Percentiles rank a stretch among this genome's conserved stretches.
These are phyloP conservation scores for Rutpela maculata DNA, from an alignment of 2,888 invertebrate species.

Conservation along the genomic window DNA sequence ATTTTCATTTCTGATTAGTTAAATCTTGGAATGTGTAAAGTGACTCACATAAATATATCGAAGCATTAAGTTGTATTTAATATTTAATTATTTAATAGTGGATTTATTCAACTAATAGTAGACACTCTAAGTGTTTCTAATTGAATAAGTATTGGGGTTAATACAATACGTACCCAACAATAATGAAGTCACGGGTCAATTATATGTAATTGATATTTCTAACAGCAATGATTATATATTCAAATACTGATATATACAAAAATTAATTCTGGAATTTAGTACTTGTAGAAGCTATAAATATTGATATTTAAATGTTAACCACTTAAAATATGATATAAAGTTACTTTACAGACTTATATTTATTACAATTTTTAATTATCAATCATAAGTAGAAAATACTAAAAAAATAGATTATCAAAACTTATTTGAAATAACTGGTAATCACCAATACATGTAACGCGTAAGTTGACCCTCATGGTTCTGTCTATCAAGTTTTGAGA, in stretches of 20 bases:
- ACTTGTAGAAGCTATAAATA: neutral
- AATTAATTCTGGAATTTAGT: neutral
- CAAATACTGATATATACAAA: constrained; percentile 5
- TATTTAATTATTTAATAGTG: constrained; percentile 12
- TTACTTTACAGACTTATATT: no score
- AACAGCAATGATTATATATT: constrained; percentile 11
- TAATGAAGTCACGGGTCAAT: constrained; percentile 43
- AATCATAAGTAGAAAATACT: no score
- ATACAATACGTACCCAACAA: constrained; percentile 35
- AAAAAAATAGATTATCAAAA: no score
- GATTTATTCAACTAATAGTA: constrained; percentile 7
- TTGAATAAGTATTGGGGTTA: constrained; percentile 45
- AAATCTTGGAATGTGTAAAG: neutral
- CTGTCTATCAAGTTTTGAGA: neutral
- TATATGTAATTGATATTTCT: constrained; percentile 43
- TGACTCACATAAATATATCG: constrained; percentile 2
- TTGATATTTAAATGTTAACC: neutral
- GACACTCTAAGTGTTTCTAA: constrained; percentile 45
- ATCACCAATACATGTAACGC: no score
- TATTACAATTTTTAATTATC: no score
- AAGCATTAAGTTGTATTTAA: neutral
- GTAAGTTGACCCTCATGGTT: no score
- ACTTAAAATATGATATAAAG: neutral
- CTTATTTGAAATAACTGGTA: no score
- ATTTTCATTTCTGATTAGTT: neutral